Evolutionary conservation across 2,888 invertebrate species (phyloP).

Genomic region (Mimas tiliae): DNA sequence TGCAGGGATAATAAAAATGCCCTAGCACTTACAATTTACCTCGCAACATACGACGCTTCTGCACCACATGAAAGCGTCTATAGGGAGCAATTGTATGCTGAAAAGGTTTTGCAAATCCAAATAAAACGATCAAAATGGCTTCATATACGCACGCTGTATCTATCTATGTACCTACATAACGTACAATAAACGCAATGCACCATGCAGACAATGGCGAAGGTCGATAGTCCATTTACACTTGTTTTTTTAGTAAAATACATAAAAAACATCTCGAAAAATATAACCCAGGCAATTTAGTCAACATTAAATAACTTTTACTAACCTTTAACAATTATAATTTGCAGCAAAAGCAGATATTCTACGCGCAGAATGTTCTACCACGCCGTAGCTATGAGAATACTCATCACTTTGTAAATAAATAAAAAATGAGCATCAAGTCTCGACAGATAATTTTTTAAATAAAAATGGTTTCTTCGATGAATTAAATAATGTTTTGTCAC

Average conservation of each 20-base stretch:
- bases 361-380: slow-evolving; percentile 81
- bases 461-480: slow-evolving; percentile 78
- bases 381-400: slow-evolving; percentile 83
- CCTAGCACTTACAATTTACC: slow-evolving; percentile 3
- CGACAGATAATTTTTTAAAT: slow-evolving; percentile 77
- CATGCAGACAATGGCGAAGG: slow-evolving; percentile 85
- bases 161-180: slow-evolving; percentile 50
- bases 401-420: slow-evolving; percentile 85
- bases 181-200: slow-evolving; percentile 81
- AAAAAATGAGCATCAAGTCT: slow-evolving; percentile 84
- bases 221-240: slow-evolving; percentile 70
- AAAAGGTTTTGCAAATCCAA: slow-evolving; percentile 8
- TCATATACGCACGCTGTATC: slow-evolving; percentile 37
- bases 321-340: slow-evolving; percentile 76
- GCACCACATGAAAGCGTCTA: neutral
- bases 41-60: neutral
- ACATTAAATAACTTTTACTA: slow-evolving; percentile 57
- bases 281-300: slow-evolving; percentile 28
- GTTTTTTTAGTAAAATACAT: slow-evolving; percentile 43
- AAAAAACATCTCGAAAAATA: slow-evolving; percentile 29
- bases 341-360: slow-evolving; percentile 74
- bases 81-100: neutral
- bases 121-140: slow-evolving; percentile 45
- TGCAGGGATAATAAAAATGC: neutral
- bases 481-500: slow-evolving; percentile 81